Conservation (phyloP, 2,797 vertebrate species). For the Sebastiscus albofasciatus region DNA sequence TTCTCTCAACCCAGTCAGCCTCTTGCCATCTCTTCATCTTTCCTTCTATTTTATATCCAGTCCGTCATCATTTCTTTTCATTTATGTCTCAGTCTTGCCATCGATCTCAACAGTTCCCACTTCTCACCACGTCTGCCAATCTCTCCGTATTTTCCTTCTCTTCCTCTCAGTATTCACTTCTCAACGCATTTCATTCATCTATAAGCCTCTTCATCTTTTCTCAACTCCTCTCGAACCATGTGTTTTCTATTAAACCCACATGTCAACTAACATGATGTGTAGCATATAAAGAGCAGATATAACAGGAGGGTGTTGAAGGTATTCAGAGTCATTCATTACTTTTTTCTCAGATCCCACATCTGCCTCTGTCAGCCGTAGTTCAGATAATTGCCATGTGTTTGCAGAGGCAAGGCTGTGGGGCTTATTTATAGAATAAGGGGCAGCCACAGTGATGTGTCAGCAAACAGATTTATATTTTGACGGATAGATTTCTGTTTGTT, state of each 20-base stretch:
- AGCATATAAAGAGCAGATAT: slow-evolving; percentile 13
- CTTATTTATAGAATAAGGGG: neutral
- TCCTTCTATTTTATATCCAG: slow-evolving; percentile 14
- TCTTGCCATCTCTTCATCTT: slow-evolving; percentile 1
- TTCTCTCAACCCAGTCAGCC: slow-evolving; percentile 8
- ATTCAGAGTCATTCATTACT: slow-evolving; percentile 17
- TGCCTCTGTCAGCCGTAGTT: slow-evolving; percentile 15
- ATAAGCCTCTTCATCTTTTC: neutral
- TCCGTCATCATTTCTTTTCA: slow-evolving; percentile 10
- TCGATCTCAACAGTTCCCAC: neutral
- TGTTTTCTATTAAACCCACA: neutral
- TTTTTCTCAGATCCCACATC: slow-evolving; percentile 5
- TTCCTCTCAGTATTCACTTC: neutral
- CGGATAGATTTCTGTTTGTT: neutral
- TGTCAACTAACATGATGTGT: neutral
- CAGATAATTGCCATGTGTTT: slow-evolving; percentile 20
- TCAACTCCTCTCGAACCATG: neutral
- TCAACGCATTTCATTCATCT: neutral
- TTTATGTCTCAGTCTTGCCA: neutral
- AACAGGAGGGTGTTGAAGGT: neutral
- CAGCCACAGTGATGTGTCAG: slow-evolving; percentile 6
- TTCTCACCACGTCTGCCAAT: neutral
- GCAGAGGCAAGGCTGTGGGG: neutral
- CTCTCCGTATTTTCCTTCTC: neutral
- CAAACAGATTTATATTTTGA: neutral